These are phyloP conservation scores for Pemphredon lugubris DNA, from an alignment of 2,888 invertebrate genomes.

Conservation along the genomic window DNA sequence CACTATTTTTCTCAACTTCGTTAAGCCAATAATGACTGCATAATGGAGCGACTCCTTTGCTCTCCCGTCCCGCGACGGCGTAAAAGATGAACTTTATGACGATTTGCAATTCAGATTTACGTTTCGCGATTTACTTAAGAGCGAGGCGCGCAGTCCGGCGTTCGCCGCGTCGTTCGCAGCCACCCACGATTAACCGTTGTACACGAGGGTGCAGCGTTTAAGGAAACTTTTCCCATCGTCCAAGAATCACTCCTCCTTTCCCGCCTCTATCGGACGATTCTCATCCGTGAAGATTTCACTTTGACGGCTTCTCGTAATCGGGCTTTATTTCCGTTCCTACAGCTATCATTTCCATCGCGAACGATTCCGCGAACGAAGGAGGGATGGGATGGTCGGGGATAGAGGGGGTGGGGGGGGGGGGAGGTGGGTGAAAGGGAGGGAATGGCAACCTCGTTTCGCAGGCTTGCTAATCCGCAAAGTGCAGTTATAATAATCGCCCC, in stretches of 20 bases:
- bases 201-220: background rate
- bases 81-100: slow-evolving; percentile 24
- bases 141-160: background rate
- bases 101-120: slow-evolving; percentile 35
- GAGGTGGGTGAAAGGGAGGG: too few relatives aligned
- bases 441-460: background rate
- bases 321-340: background rate
- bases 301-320: background rate
- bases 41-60: slow-evolving; percentile 26
- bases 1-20: slow-evolving; percentile 27
- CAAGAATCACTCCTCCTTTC: too few relatives aligned
- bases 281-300: slow-evolving; percentile 10
- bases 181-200: background rate
- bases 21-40: slow-evolving; percentile 35
- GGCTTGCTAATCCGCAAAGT: slow-evolving; percentile 41
- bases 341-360: background rate
- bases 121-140: slow-evolving; percentile 20
- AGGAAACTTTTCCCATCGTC: too few relatives aligned
- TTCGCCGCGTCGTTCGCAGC: background rate
- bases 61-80: slow-evolving; percentile 3
- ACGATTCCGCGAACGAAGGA: background rate
- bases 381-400: too few relatives aligned
- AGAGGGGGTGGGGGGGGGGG: too few relatives aligned
- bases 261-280: too few relatives aligned
- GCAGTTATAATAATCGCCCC: slow-evolving; percentile 40